Evolutionary conservation across 2,888 invertebrate species (phyloP).

Genomic region (Zeuzera pyrina): DNA sequence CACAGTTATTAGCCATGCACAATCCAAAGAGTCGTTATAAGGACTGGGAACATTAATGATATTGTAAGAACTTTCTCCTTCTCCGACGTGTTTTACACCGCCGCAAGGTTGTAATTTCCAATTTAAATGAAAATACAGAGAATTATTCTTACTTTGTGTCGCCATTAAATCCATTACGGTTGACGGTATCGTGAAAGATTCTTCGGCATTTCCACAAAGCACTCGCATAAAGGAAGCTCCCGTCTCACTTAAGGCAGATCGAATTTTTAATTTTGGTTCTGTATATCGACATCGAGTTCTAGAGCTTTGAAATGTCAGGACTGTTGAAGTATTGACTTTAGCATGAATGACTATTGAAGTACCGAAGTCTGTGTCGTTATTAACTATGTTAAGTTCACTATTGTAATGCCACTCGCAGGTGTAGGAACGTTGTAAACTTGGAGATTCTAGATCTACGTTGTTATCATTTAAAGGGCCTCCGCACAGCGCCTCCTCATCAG

Average conservation of each 20-base stretch:
- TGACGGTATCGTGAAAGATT: slow-evolving; percentile 36
- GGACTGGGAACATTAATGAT: slow-evolving; percentile 50
- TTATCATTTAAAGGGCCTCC: slow-evolving; percentile 39
- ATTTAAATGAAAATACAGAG: slow-evolving; percentile 60
- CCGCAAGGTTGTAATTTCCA: slow-evolving; percentile 81
- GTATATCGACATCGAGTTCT: slow-evolving; percentile 30
- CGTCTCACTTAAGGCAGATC: slow-evolving; percentile 14
- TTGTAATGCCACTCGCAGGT: slow-evolving; percentile 48
- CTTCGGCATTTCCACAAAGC: slow-evolving; percentile 33
- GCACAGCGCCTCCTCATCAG: slow-evolving; percentile 67
- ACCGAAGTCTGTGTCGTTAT: slow-evolving; percentile 21
- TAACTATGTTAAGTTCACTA: slow-evolving; percentile 7
- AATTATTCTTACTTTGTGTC: slow-evolving; percentile 22
- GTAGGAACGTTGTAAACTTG: slow-evolving; percentile 34
- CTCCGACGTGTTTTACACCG: slow-evolving; percentile 59
- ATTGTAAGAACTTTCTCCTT: slow-evolving; percentile 30
- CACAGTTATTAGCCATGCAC: slow-evolving; percentile 78
- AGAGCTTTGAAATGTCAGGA: no score
- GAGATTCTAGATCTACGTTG: slow-evolving; percentile 36
- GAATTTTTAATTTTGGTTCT: slow-evolving; percentile 36
- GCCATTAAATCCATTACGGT: slow-evolving; percentile 32
- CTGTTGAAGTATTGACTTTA: slow-evolving; percentile 32
- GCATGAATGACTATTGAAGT: slow-evolving; percentile 36
- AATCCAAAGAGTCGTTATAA: slow-evolving; percentile 70
- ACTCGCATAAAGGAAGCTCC: slow-evolving; percentile 18